phyloP scores from a whole-genome alignment of 2,797 vertebrate genomes.

The Lithobates sylvaticus region DNA sequence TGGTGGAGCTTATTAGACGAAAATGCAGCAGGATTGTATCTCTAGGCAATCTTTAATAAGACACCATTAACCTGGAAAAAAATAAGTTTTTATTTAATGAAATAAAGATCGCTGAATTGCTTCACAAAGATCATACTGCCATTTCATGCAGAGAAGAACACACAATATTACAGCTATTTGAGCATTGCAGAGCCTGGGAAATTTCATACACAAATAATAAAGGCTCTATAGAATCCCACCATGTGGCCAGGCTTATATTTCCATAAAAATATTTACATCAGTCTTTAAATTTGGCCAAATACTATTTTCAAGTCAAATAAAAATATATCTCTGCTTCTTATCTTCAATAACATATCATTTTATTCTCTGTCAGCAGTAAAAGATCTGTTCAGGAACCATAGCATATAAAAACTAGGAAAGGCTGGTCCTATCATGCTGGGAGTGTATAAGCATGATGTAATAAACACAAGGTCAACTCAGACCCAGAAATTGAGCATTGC shows the following conservation, averaged over 20 bases:
- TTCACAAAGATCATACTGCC: constrained; percentile 8
- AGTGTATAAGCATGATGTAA: constrained; percentile 9
- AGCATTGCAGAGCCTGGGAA: constrained; percentile 48
- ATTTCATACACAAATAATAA: constrained; percentile 51
- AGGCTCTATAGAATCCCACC: constrained; percentile 52
- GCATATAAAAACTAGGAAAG: constrained; percentile 33
- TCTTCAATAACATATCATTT: constrained; percentile 55
- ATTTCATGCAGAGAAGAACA: constrained; percentile 13
- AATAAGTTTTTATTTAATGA: constrained; percentile 39
- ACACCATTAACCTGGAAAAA: constrained; percentile 21
- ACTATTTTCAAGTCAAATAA: constrained; percentile 51
- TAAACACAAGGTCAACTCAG: background rate
- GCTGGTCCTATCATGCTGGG: constrained; percentile 20
- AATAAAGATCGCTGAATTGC: constrained; percentile 33
- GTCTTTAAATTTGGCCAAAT: constrained; percentile 43
- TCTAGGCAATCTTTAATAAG: constrained; percentile 39
- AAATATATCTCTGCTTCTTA: constrained; percentile 44
- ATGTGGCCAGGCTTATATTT: constrained; percentile 53
- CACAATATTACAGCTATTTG: constrained; percentile 32
- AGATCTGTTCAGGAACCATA: constrained; percentile 29
- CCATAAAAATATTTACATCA: constrained; percentile 57
- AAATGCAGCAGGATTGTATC: constrained; percentile 45
- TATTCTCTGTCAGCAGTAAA: constrained; percentile 53
- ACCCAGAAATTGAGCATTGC: background rate
- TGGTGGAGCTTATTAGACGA: constrained; percentile 36